Evolutionary conservation across 64 coral and sea anemone genomes (phyloP).

Genomic region (Dendronephthya gigantea): DNA sequence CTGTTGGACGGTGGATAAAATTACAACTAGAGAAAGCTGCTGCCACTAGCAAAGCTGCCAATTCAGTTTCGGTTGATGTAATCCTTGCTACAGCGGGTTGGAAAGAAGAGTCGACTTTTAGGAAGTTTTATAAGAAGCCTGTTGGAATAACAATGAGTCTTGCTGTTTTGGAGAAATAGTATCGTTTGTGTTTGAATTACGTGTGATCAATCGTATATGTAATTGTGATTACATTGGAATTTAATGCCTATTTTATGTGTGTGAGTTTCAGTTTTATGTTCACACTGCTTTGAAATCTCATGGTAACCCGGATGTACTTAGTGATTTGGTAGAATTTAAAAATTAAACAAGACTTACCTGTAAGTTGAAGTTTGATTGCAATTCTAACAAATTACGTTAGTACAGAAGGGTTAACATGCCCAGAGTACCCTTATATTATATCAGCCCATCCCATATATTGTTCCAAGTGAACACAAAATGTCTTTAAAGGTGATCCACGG

Average conservation of each 20-base stretch:
- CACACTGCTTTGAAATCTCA: slow-evolving; percentile 24
- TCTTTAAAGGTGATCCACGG: not conserved
- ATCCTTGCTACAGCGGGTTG: slow-evolving; percentile 41
- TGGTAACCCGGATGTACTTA: slow-evolving; percentile 5
- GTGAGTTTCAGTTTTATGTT: slow-evolving; percentile 18
- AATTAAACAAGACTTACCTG: not conserved
- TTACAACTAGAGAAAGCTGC: too few relatives aligned
- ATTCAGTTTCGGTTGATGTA: too few relatives aligned
- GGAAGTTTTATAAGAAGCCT: slow-evolving; percentile 28
- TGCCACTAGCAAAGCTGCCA: too few relatives aligned
- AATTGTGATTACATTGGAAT: not conserved
- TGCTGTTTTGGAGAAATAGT: not conserved
- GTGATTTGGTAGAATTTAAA: slow-evolving; percentile 39
- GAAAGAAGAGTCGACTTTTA: slow-evolving; percentile 37
- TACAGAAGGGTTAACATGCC: slow-evolving; percentile 9
- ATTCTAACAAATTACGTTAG: not conserved
- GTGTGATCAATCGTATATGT: not conserved
- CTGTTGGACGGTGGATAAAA: slow-evolving; percentile 23
- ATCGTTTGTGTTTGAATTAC: not conserved
- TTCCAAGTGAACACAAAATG: slow-evolving; percentile 6
- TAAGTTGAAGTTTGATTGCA: too few relatives aligned
- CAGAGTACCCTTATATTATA: not conserved
- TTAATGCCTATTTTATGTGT: too few relatives aligned
- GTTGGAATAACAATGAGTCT: slow-evolving; percentile 33
- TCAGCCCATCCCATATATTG: not conserved